Conservation (phyloP, 2,113 vertebrate genomes). For the Ageneiosus marmoratus region DNA sequence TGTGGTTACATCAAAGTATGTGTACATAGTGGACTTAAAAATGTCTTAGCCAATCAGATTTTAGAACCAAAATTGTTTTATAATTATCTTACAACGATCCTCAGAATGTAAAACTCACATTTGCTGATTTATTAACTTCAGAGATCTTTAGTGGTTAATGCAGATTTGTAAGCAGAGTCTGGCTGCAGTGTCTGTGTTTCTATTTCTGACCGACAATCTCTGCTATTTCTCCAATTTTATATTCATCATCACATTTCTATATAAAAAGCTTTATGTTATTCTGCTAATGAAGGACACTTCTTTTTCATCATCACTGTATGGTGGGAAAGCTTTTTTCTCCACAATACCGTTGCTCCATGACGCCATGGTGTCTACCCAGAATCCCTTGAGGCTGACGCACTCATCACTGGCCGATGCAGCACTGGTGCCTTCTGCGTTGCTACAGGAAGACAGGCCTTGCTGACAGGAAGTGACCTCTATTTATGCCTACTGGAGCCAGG, state of each 20-base stretch:
- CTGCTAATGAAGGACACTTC: neutral
- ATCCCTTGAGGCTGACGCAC: neutral
- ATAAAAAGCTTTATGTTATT: neutral
- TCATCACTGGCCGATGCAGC: slow-evolving; percentile 19
- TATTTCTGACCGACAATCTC: neutral
- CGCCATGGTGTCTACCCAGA: slow-evolving; percentile 45
- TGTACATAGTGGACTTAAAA: neutral
- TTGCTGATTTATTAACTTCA: no score
- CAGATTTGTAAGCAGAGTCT: no score
- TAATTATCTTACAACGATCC: neutral
- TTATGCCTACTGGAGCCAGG: slow-evolving; percentile 35
- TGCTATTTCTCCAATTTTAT: neutral
- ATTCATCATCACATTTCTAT: neutral
- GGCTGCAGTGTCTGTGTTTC: neutral
- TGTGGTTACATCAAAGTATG: neutral
- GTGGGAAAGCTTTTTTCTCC: neutral
- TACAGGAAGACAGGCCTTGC: slow-evolving; percentile 40
- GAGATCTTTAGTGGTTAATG: no score
- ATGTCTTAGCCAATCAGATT: neutral
- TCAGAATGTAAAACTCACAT: no score
- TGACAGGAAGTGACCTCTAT: slow-evolving; percentile 44
- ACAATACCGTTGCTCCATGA: neutral
- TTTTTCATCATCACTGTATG: neutral
- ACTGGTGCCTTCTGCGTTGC: slow-evolving; percentile 13
- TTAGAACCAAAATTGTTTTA: neutral